Evolutionary conservation across 2,113 vertebrate genomes (phyloP), one percentile per base, ranked within the genome.

Genomic region (Chunga burmeisteri): DNA sequence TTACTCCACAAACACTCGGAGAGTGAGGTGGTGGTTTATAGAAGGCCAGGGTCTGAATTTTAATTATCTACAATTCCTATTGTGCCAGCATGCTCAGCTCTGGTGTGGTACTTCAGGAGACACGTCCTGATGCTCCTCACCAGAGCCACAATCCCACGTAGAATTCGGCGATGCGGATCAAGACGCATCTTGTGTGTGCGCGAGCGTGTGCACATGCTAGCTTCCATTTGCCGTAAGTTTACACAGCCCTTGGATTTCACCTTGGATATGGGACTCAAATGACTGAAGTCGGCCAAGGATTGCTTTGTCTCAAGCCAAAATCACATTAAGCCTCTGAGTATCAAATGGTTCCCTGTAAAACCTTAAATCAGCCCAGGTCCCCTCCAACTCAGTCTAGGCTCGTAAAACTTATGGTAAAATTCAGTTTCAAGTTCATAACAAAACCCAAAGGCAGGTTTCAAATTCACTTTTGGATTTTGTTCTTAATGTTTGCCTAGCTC

Each of bases 1-100:
- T 97, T 97, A 97, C 97, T 98, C 97, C 97, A 97, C 88, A 97
- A 96, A 98, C 97, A 96, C 22, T 10, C 2, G 2, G 75, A 79
- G 91, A 90, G 26, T 11, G 47, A 84, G 82, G 40, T 74, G 90
- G 82, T 97, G 96, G 96, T 97, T 97, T 97, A 94, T 81, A 53
- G 66, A 81, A 80, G 88, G 83, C 26, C 86, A 94, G 25, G 32
- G 44, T 22, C 81, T 84, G 67, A 47, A 74, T 38, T 78, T 50
- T 52, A 12, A 67, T 44, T 79, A 75, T 13, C 55, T 25, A 1
- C 29, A 8, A 4, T 13, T 50, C 9, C 0, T 7, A 13, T 68
- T 70, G 71, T 5, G 1, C 32, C 62, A 61, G 58, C 4, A 3
- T 29, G 23, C 42, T 50, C 23, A n/a, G 13, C 40, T 63, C 58